phyloP scores from a whole-genome alignment of 2,888 invertebrate genomes.

The Leptinotarsa rubiginosa region DNA sequence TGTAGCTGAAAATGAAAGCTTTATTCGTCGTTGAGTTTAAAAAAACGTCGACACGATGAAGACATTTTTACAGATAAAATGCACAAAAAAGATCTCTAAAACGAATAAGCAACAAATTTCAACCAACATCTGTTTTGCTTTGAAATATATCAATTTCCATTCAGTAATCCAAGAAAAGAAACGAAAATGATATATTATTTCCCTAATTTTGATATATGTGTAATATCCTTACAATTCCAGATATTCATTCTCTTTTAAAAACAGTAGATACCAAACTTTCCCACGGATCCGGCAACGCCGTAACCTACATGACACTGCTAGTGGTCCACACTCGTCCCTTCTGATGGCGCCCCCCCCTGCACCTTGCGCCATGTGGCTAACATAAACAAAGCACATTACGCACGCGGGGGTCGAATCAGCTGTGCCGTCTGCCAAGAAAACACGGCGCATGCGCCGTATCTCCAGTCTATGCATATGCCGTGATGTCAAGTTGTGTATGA shows the following conservation, averaged over 20 bases:
- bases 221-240: no score
- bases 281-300: constrained; percentile 36
- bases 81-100: no score
- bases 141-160: no score
- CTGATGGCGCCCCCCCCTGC: constrained; percentile 60
- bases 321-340: constrained; percentile 49
- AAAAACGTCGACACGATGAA: no score
- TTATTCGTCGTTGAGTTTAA: no score
- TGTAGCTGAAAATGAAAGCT: no score
- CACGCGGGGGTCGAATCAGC: constrained; percentile 67
- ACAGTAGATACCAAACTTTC: constrained; percentile 12
- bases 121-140: no score
- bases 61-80: no score
- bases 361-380: constrained; percentile 68
- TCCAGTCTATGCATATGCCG: constrained; percentile 28
- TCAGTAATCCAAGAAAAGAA: no score
- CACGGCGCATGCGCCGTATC: constrained; percentile 50
- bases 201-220: no score
- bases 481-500: constrained; percentile 25
- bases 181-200: no score
- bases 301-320: constrained; percentile 36
- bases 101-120: no score
- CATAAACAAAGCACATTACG: constrained; percentile 69
- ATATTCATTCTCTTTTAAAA: not conserved
- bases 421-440: constrained; percentile 58